These are phyloP conservation scores for Drosophila chauvacae DNA, from an alignment of 1,140 invertebrate species.

Conservation along the genomic window DNA sequence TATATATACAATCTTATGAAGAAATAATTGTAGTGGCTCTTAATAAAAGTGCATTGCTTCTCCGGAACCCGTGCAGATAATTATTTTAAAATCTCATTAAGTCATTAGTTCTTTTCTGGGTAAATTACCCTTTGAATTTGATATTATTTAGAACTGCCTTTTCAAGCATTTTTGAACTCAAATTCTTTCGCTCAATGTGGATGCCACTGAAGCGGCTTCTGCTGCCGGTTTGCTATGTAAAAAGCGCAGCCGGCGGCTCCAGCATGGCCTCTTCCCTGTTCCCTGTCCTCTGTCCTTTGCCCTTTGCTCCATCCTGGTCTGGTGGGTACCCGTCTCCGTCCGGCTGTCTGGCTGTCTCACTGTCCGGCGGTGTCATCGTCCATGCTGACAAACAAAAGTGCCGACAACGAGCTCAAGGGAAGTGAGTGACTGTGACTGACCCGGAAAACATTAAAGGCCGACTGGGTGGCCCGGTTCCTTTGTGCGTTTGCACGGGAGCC, in stretches of 20 bases:
- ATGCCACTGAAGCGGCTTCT: constrained; percentile 21
- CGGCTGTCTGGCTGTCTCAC: constrained; percentile 24
- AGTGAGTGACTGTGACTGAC: constrained; percentile 80
- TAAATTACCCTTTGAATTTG: not conserved
- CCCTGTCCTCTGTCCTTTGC: constrained; percentile 18
- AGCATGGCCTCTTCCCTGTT: constrained; percentile 37
- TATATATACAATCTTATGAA: not conserved
- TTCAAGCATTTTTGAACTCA: not conserved
- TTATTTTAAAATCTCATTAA: not conserved
- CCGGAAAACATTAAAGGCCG: constrained; percentile 80
- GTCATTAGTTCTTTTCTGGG: not conserved
- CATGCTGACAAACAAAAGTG: constrained; percentile 81
- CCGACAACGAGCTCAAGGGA: constrained; percentile 80
- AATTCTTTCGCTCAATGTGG: constrained; percentile 26
- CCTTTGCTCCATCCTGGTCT: constrained; percentile 23
- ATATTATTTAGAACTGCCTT: not conserved
- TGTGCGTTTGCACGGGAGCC: constrained; percentile 36
- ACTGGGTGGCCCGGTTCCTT: constrained; percentile 41
- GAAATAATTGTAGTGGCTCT: not conserved
- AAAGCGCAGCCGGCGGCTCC: constrained; percentile 74
- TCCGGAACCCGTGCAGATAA: not conserved
- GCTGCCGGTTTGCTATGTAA: constrained; percentile 40
- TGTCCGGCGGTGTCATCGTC: constrained; percentile 69
- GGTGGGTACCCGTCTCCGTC: constrained; percentile 13
- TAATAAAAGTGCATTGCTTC: not conserved